Evolutionary conservation across 1,140 invertebrate species (phyloP), one percentile per base, ranked within the genome.

Genomic region (Drosophila nebulosa): DNA sequence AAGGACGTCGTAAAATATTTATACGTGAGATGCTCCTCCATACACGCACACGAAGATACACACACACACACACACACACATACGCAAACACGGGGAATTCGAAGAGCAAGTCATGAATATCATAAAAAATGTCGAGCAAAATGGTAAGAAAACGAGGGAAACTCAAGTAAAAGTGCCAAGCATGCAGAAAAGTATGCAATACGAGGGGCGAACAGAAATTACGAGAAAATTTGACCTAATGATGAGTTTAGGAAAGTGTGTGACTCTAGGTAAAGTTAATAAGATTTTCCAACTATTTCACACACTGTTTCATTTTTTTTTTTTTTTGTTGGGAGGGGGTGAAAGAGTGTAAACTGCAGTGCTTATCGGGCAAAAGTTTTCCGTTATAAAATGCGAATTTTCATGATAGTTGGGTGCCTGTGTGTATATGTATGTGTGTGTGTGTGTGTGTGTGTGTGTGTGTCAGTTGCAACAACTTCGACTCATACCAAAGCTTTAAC

Each of bases 1-100:
- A 90, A 90, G 89, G 89, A 90, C 89, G 81, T 90, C 85, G 81
- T 90, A 90, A 90, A 90, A 90, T 89, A 90, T 90, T 89, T 90
- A 90, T 90, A 90, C 89, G 89, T 90, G 89, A 80, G 69, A 59
- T 74, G 72, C 75, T 70, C 72, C 61, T 60, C 39, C 26, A 36
- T 16, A 77, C 64, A 67, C 58, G 42, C 39, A 42, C 32, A 46
- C 16, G 0, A 35, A 51, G 42, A 77, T 64, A 68, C 64, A 64
- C 26, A 59, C 70, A 68, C 59, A 65, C 71, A 67, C 59, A 36
- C 39, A 36, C 42, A 30, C 22, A 0, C 42, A 51, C 46, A 66
- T 24, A 42, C 26, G 10, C 35, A 3, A 32, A 51, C 27, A 42
- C 57, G 14, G 14, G 14, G 22, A 21, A n/a, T 35, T 26, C 39